These are phyloP conservation scores for Macquaria australasica DNA, from an alignment of 2,113 vertebrate species.

Conservation along the genomic window DNA sequence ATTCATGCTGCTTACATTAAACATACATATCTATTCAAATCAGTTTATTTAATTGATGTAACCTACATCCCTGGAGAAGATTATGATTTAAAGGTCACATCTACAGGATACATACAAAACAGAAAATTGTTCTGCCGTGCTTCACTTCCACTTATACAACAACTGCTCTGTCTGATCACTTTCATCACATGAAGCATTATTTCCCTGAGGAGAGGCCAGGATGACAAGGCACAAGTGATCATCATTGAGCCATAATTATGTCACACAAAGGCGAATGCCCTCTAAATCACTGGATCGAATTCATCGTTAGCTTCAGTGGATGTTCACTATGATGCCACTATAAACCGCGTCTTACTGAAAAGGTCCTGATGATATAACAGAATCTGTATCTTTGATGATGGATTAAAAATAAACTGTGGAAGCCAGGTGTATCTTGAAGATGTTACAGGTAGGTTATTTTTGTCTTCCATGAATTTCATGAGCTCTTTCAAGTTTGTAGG, in stretches of 20 bases:
- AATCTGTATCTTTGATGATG: conserved; percentile 8
- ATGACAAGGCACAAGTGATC: conserved; percentile 56
- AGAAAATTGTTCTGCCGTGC: conserved; percentile 5
- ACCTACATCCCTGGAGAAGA: conserved; percentile 3
- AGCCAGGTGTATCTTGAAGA: conserved; percentile 16
- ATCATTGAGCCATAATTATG: conserved; percentile 6
- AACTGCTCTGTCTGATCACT: conserved; percentile 22
- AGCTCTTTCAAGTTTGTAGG: conserved; percentile 22
- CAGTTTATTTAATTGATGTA: not conserved
- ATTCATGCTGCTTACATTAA: not conserved
- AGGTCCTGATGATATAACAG: not conserved
- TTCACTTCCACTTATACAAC: conserved; percentile 3
- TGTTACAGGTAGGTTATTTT: conserved; percentile 28
- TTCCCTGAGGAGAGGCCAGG: conserved; percentile 26
- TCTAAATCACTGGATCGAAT: conserved; percentile 29
- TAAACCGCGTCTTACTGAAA: not conserved
- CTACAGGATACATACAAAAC: not conserved
- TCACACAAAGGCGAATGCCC: conserved; percentile 32
- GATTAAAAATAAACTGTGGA: conserved; percentile 38
- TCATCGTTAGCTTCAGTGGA: not conserved
- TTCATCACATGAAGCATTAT: conserved; percentile 23
- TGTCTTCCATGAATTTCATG: conserved; percentile 19
- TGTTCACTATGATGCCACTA: not conserved
- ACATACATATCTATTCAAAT: not conserved
- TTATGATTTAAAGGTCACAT: conserved; percentile 5